Percentiles rank a stretch among this genome's conserved stretches.
These are phyloP conservation scores for Eurosta solidaginis DNA, from an alignment of 1,140 invertebrate genomes.

Conservation along the genomic window DNA sequence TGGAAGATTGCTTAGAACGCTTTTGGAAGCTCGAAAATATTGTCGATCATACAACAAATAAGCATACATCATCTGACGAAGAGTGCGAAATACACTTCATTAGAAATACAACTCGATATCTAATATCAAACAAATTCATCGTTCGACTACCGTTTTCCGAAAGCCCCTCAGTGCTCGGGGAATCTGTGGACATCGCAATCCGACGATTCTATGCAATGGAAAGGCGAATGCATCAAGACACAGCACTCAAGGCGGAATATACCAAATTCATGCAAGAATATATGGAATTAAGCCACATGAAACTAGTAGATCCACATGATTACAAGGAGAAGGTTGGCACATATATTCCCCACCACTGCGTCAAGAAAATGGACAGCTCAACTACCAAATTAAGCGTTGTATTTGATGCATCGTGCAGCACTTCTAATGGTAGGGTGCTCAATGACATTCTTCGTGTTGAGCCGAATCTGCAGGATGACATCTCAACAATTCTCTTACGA, in stretches of 20 bases:
- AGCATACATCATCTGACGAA: neutral
- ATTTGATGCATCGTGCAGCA: neutral
- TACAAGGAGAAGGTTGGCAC: constrained; percentile 1
- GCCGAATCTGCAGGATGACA: neutral
- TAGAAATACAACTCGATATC: neutral
- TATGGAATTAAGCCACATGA: constrained; percentile 46
- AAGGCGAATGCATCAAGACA: neutral
- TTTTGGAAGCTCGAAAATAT: neutral
- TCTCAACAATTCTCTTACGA: constrained; percentile 42
- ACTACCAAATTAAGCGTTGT: constrained; percentile 36
- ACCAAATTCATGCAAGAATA: constrained; percentile 48
- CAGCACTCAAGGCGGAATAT: constrained; percentile 34
- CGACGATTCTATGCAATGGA: neutral
- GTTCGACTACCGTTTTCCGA: constrained; percentile 8
- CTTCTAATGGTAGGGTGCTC: neutral
- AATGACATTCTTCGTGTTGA: neutral
- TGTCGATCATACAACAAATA: neutral
- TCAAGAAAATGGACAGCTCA: constrained; percentile 49
- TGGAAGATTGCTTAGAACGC: neutral
- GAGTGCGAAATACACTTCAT: neutral
- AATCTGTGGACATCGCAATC: neutral
- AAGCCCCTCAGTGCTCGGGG: neutral
- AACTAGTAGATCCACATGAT: constrained; percentile 27
- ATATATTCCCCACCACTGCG: constrained; percentile 58
- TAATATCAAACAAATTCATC: neutral